Percentiles rank a stretch among this genome's conserved stretches.
phyloP scores from a whole-genome alignment of 1,140 invertebrate genomes.

The Pseudobourletiella spinata region DNA sequence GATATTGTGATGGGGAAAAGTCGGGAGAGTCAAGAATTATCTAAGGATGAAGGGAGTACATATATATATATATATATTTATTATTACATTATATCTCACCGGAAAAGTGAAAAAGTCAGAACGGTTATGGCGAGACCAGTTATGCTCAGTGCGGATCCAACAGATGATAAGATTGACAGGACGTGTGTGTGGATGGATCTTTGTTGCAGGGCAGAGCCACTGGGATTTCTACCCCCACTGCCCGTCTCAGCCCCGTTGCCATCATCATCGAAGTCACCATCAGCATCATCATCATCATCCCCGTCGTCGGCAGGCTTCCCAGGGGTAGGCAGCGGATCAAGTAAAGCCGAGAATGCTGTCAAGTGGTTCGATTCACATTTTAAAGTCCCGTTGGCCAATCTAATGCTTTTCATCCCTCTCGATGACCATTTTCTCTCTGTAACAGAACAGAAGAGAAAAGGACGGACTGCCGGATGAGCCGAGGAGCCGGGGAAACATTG shows the following conservation, averaged over 20 bases:
- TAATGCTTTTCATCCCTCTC: constrained; percentile 41
- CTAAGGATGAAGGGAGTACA: neutral
- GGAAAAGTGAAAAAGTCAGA: constrained; percentile 46
- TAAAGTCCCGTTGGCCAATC: constrained; percentile 38
- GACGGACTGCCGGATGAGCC: neutral
- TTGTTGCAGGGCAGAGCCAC: neutral
- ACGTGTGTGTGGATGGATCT: constrained; percentile 37
- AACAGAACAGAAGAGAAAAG: neutral
- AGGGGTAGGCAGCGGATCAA: constrained; percentile 40
- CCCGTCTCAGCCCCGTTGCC: too few species aligned
- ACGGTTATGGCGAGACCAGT: constrained; percentile 43
- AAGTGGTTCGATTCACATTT: constrained; percentile 45
- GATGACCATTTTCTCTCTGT: constrained; percentile 43
- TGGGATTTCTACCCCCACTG: too few species aligned
- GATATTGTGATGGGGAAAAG: neutral
- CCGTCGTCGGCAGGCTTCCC: constrained; percentile 1
- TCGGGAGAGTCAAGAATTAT: neutral
- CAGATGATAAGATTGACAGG: constrained; percentile 45
- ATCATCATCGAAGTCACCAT: neutral
- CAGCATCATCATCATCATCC: constrained; percentile 18
- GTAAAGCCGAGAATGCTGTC: constrained; percentile 48
- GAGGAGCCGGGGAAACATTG: neutral
- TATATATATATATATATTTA: neutral
- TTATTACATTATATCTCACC: constrained; percentile 38
- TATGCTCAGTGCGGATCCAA: constrained; percentile 46